phyloP scores from a whole-genome alignment of 2,888 invertebrate genomes.

The Chorisops tibialis region DNA sequence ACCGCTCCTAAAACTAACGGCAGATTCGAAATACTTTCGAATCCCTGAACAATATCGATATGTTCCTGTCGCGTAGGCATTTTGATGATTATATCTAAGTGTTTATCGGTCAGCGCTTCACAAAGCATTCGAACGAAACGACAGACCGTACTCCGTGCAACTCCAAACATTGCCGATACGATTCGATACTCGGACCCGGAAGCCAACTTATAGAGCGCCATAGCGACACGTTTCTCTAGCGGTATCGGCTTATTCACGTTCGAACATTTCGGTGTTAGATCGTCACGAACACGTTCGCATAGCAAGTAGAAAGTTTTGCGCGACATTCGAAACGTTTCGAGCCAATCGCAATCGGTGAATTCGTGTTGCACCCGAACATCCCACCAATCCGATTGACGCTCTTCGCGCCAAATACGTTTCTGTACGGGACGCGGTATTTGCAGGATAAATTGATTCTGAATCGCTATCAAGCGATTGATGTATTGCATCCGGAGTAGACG shows the following conservation, averaged over 20 bases:
- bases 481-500: constrained; percentile 42
- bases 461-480: constrained; percentile 42
- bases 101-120: constrained; percentile 40
- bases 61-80: constrained; percentile 42
- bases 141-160: constrained; percentile 42
- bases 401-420: constrained; percentile 23
- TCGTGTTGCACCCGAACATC: constrained; percentile 35
- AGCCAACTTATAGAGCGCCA: constrained; percentile 45
- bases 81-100: constrained; percentile 39
- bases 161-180: constrained; percentile 42
- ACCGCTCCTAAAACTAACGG: constrained; percentile 45
- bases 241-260: constrained; percentile 37
- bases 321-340: constrained; percentile 44
- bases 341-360: constrained; percentile 41
- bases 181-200: constrained; percentile 43
- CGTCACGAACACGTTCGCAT: constrained; percentile 39
- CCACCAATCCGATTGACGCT: constrained; percentile 35
- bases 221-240: constrained; percentile 44
- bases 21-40: constrained; percentile 44
- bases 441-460: constrained; percentile 43
- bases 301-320: constrained; percentile 42
- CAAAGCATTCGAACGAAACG: constrained; percentile 45
- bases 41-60: constrained; percentile 41
- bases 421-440: constrained; percentile 37
- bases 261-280: constrained; percentile 35